Conservation (phyloP, 2,888 invertebrate species). For the Coleophora deauratella region DNA sequence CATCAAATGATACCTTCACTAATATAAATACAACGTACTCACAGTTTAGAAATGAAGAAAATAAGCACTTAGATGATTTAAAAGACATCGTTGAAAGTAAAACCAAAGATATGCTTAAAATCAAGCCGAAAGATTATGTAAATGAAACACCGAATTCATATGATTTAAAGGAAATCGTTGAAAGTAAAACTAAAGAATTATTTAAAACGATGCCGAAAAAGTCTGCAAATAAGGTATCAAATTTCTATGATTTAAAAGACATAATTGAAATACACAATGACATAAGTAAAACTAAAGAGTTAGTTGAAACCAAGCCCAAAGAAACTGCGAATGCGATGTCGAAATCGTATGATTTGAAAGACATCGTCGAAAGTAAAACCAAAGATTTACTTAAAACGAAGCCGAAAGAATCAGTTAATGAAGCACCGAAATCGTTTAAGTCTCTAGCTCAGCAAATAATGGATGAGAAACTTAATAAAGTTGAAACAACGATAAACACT, state of each 20-base stretch:
- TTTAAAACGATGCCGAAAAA: too few relatives aligned
- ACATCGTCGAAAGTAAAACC: slow-evolving; percentile 13
- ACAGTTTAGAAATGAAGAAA: slow-evolving; percentile 26
- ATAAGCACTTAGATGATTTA: slow-evolving; percentile 12
- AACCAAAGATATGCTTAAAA: background rate
- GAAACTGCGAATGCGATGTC: too few relatives aligned
- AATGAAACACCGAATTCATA: slow-evolving; percentile 7
- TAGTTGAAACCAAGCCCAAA: too few relatives aligned
- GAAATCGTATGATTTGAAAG: slow-evolving; percentile 12
- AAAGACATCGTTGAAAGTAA: slow-evolving; percentile 16
- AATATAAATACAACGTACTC: slow-evolving; percentile 22
- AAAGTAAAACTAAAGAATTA: slow-evolving; percentile 2
- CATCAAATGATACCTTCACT: slow-evolving; percentile 8
- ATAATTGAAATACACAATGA: slow-evolving; percentile 18
- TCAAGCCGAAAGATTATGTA: too few relatives aligned
- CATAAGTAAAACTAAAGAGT: background rate
- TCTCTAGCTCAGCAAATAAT: slow-evolving; percentile 13
- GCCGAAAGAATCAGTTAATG: too few relatives aligned
- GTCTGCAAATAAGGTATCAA: too few relatives aligned
- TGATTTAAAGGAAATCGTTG: slow-evolving; percentile 17
- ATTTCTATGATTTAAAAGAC: slow-evolving; percentile 17
- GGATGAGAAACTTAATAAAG: too few relatives aligned
- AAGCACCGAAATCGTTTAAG: slow-evolving; percentile 12
- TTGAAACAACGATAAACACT: too few relatives aligned
- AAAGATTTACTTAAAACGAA: too few relatives aligned